phyloP scores from a whole-genome alignment of 2,888 invertebrate genomes.

The Shargacucullia verbasci region DNA sequence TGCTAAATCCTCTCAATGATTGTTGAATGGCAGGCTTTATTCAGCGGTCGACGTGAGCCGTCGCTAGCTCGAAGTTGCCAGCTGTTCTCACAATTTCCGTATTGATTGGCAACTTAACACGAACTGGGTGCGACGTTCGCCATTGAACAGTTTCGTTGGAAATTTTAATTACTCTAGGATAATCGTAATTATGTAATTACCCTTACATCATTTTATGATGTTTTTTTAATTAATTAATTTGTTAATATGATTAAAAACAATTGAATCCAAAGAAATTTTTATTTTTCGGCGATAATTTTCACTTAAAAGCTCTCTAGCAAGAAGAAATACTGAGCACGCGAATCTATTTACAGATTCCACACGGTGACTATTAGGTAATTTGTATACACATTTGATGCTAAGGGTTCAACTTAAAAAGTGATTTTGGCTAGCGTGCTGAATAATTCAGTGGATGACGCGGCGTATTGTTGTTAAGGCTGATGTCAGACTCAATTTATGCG shows the following conservation, averaged over 20 bases:
- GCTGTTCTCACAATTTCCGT: slow-evolving; percentile 65
- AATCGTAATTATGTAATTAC: background rate
- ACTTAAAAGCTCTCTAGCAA: no score
- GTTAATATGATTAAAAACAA: no score
- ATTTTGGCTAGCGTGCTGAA: slow-evolving; percentile 59
- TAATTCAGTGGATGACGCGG: slow-evolving; percentile 62
- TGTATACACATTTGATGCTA: slow-evolving; percentile 46
- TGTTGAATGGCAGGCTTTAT: slow-evolving; percentile 17
- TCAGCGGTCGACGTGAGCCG: slow-evolving; percentile 11
- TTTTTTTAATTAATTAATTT: no score
- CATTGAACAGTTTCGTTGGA: slow-evolving; percentile 55
- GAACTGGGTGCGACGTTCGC: slow-evolving; percentile 51
- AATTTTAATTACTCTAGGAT: slow-evolving; percentile 25
- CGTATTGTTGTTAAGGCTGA: slow-evolving; percentile 47
- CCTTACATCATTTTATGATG: no score
- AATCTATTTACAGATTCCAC: slow-evolving; percentile 19
- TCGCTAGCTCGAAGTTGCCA: slow-evolving; percentile 34
- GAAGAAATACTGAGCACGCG: background rate
- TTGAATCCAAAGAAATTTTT: background rate
- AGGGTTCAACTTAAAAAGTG: slow-evolving; percentile 55
- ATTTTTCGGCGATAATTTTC: background rate
- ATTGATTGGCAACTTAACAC: slow-evolving; percentile 42
- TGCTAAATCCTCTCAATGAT: slow-evolving; percentile 15
- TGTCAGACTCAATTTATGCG: slow-evolving; percentile 12
- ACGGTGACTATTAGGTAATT: slow-evolving; percentile 37